These are phyloP conservation scores for Triplophysa dalaica DNA, from an alignment of 2,113 vertebrate species.

Conservation along the genomic window DNA sequence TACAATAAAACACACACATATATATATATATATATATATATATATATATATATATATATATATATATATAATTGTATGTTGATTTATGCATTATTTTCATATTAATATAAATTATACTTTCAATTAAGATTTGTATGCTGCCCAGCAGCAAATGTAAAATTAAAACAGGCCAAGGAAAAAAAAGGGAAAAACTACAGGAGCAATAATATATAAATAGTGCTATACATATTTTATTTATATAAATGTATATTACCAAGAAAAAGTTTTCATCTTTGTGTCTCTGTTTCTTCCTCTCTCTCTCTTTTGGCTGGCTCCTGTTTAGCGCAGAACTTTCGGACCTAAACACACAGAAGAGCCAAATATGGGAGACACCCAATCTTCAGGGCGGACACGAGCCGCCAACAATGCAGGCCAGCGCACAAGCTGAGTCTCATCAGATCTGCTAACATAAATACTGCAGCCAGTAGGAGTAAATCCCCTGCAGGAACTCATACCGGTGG, in stretches of 20 bases:
- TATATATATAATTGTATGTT: too few relatives aligned
- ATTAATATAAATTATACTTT: too few relatives aligned
- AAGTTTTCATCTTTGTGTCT: slow-evolving; percentile 50
- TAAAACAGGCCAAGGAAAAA: too few relatives aligned
- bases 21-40: too few relatives aligned
- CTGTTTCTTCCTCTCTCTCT: neutral
- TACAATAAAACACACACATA: too few relatives aligned
- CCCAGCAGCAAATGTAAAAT: too few relatives aligned
- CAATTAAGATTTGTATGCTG: too few relatives aligned
- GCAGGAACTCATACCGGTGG: slow-evolving; percentile 7
- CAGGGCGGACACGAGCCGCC: neutral
- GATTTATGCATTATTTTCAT: too few relatives aligned
- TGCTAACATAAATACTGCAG: slow-evolving; percentile 40
- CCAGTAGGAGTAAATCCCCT: slow-evolving; percentile 1
- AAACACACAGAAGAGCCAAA: slow-evolving; percentile 24
- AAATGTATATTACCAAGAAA: neutral
- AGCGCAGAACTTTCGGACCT: neutral
- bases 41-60: too few relatives aligned
- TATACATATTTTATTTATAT: too few relatives aligned
- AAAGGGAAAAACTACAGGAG: too few relatives aligned
- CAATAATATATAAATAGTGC: too few relatives aligned
- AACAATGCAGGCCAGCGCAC: neutral
- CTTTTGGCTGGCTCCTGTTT: neutral
- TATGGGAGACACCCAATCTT: slow-evolving; percentile 1
- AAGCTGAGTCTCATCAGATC: slow-evolving; percentile 33